Percentiles rank a stretch among this genome's conserved stretches.
These are phyloP conservation scores for Xyliphius kryptos DNA, from an alignment of 2,113 vertebrate genomes.

Conservation along the genomic window DNA sequence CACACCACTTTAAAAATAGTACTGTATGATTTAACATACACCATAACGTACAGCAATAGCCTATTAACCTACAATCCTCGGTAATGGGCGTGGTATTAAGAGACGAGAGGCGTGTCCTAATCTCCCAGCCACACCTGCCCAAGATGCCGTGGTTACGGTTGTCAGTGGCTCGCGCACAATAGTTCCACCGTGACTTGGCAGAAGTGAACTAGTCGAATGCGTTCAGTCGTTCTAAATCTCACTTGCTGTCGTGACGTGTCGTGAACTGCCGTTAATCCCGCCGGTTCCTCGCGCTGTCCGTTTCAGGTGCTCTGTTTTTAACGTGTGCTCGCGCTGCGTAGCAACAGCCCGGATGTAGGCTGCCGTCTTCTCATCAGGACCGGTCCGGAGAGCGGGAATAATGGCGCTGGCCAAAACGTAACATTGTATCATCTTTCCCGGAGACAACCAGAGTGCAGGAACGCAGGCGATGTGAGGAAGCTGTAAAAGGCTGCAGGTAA, in stretches of 20 bases:
- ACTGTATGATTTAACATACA: no score
- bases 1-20: no score
- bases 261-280: no score
- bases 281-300: no score
- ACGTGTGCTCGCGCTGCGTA: slow-evolving; percentile 28
- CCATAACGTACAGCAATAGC: no score
- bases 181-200: slow-evolving; percentile 17
- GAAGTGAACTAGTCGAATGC: no score
- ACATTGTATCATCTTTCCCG: slow-evolving; percentile 18
- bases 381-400: slow-evolving; percentile 39
- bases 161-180: neutral
- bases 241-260: no score
- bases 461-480: slow-evolving; percentile 42
- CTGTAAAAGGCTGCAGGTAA: slow-evolving; percentile 37
- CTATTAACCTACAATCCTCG: neutral
- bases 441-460: slow-evolving; percentile 4
- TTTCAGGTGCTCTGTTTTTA: slow-evolving; percentile 40
- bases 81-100: neutral
- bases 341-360: slow-evolving; percentile 22
- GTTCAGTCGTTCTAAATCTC: no score
- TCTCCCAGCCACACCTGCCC: slow-evolving; percentile 14
- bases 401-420: slow-evolving; percentile 44
- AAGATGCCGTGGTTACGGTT: slow-evolving; percentile 6
- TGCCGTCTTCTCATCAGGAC: slow-evolving; percentile 28
- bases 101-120: neutral